Conservation (phyloP, 64 coral and sea anemone species). For the Pocillopora verrucosa region DNA sequence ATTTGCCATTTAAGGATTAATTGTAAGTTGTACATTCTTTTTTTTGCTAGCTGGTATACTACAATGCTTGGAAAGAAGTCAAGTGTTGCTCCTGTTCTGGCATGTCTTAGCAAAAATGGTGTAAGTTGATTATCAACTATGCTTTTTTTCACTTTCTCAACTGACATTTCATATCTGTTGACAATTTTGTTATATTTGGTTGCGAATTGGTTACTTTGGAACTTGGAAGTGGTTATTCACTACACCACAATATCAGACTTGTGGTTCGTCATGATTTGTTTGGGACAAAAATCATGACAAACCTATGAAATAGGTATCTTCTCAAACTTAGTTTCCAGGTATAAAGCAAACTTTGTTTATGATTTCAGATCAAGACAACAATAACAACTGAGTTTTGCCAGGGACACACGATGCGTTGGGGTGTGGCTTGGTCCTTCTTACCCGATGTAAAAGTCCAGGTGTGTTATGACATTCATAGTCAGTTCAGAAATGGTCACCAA, state of each 20-base stretch:
- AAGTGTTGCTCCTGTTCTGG: constrained; percentile 70
- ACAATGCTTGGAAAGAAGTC: constrained; percentile 99
- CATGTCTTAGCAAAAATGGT: constrained; percentile 71
- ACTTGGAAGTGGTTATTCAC: no score
- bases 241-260: no score
- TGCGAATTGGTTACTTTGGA: no score
- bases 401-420: constrained; percentile 92
- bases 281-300: no score
- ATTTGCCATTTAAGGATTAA: no score
- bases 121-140: constrained; percentile 53
- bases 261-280: no score
- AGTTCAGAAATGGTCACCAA: no score
- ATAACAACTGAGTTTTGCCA: constrained; percentile 92
- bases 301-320: background rate
- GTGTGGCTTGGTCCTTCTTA: constrained; percentile 92
- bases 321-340: background rate
- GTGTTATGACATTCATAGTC: background rate
- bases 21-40: background rate
- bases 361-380: constrained; percentile 53
- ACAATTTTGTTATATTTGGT: no score
- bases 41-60: constrained; percentile 80
- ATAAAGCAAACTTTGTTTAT: background rate
- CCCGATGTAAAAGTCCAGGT: constrained; percentile 46
- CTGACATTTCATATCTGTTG: no score
- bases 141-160: no score